These are phyloP conservation scores for Gandaritis pyraliata DNA, from an alignment of 2,888 invertebrate genomes.

Conservation along the genomic window DNA sequence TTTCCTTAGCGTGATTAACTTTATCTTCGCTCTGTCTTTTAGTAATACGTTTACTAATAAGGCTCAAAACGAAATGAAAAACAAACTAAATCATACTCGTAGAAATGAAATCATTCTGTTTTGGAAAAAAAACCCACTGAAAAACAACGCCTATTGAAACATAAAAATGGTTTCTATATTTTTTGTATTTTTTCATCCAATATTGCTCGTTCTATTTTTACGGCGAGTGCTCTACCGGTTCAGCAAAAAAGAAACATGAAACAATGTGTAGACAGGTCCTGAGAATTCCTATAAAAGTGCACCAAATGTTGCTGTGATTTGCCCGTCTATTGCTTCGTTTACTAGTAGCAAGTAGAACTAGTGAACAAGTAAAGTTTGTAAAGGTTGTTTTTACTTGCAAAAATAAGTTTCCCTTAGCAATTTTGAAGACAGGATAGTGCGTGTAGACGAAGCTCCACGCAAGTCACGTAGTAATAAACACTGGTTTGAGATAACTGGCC, in stretches of 20 bases:
- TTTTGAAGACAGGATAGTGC: not conserved
- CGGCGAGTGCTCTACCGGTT: constrained; percentile 4
- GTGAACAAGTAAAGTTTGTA: too few relatives aligned
- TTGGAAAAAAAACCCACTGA: not conserved
- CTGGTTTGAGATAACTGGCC: constrained; percentile 48
- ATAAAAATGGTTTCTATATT: not conserved
- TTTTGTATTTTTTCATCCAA: constrained; percentile 11
- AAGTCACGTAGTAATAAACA: constrained; percentile 47
- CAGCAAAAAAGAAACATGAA: constrained; percentile 9
- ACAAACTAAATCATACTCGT: not conserved
- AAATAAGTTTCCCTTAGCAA: constrained; percentile 2
- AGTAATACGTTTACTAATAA: not conserved
- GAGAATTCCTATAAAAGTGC: constrained; percentile 15
- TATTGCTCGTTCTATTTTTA: constrained; percentile 12
- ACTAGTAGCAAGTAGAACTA: not conserved
- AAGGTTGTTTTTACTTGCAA: not conserved
- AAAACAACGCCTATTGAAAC: too few relatives aligned
- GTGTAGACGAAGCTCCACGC: constrained; percentile 23
- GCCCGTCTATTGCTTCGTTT: not conserved
- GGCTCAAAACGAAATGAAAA: not conserved
- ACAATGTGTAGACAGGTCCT: constrained; percentile 11
- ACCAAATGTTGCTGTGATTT: constrained; percentile 1
- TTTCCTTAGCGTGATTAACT: constrained; percentile 17
- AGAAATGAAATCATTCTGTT: not conserved
- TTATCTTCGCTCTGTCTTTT: constrained; percentile 8